Conservation (phyloP, 2,797 vertebrate species). For the Limosa lapponica region DNA sequence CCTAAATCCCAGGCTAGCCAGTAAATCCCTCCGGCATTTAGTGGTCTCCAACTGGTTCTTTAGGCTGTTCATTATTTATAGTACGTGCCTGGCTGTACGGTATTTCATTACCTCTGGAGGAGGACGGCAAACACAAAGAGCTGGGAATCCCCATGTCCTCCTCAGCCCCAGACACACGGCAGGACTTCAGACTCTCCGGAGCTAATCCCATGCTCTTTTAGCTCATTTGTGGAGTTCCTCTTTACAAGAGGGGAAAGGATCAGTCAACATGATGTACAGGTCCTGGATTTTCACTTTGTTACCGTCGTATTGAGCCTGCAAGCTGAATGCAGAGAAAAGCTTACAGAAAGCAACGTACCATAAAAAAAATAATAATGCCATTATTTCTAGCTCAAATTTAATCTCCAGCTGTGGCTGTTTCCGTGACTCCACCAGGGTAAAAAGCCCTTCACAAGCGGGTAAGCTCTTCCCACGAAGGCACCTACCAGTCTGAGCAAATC, state of each 20-base stretch:
- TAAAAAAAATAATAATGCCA: background rate
- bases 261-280: background rate
- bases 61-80: conserved; percentile 30
- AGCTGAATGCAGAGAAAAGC: background rate
- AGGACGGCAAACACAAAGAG: background rate
- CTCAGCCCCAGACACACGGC: background rate
- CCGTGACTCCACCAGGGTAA: background rate
- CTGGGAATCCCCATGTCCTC: background rate
- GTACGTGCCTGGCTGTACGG: background rate
- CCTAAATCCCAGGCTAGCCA: conserved; percentile 7
- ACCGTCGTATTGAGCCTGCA: background rate
- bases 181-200: background rate
- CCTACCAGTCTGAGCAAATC: background rate
- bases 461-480: background rate
- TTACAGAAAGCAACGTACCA: background rate
- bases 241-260: background rate
- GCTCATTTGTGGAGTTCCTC: background rate
- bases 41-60: background rate
- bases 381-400: background rate
- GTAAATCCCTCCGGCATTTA: conserved; percentile 6
- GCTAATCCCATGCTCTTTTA: background rate
- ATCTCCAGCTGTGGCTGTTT: background rate
- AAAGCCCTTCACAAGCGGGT: background rate
- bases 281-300: background rate
- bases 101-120: conserved; percentile 22